Percentiles rank a stretch among this genome's conserved stretches.
Evolutionary conservation across 2,797 vertebrate genomes (phyloP).

Genomic region (Champsocephalus gunnari): DNA sequence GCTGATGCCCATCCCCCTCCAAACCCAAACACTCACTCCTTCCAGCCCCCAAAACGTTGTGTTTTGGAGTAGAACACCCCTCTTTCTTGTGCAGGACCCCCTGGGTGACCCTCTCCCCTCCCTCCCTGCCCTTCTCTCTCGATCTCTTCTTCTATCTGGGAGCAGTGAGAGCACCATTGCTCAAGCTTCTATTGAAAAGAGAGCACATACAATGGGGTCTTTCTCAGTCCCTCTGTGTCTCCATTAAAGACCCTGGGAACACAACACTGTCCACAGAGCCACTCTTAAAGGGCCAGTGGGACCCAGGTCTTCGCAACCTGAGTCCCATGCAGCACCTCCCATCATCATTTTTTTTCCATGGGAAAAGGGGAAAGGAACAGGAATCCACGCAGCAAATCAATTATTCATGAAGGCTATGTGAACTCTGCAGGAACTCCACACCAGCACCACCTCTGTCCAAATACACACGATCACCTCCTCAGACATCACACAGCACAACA

Average conservation of each 20-base stretch:
- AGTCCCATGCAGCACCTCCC: slow-evolving; percentile 37
- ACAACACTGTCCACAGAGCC: slow-evolving; percentile 75
- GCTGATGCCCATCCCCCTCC: slow-evolving; percentile 40
- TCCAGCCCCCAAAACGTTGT: slow-evolving; percentile 61
- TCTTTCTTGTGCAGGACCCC: slow-evolving; percentile 72
- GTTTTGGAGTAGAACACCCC: slow-evolving; percentile 68
- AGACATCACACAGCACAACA: slow-evolving; percentile 33
- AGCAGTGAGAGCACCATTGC: slow-evolving; percentile 79
- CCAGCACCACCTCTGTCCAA: slow-evolving; percentile 32
- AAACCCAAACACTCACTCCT: slow-evolving; percentile 63
- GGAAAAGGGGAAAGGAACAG: slow-evolving; percentile 18
- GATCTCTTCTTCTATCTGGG: slow-evolving; percentile 66
- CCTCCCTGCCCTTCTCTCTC: slow-evolving; percentile 58
- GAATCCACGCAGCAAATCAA: slow-evolving; percentile 49
- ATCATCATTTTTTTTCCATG: slow-evolving; percentile 41
- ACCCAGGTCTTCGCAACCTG: slow-evolving; percentile 56
- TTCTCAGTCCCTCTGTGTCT: slow-evolving; percentile 84
- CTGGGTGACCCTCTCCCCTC: slow-evolving; percentile 54
- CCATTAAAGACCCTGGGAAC: slow-evolving; percentile 88
- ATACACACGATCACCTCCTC: slow-evolving; percentile 41
- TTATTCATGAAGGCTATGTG: slow-evolving; percentile 53
- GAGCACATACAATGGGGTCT: slow-evolving; percentile 84
- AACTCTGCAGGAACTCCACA: slow-evolving; percentile 18
- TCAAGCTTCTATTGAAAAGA: slow-evolving; percentile 82
- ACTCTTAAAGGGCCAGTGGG: slow-evolving; percentile 83